Conservation (phyloP, 2,888 invertebrate species). For the Acanthosepion pharaonis region DNA sequence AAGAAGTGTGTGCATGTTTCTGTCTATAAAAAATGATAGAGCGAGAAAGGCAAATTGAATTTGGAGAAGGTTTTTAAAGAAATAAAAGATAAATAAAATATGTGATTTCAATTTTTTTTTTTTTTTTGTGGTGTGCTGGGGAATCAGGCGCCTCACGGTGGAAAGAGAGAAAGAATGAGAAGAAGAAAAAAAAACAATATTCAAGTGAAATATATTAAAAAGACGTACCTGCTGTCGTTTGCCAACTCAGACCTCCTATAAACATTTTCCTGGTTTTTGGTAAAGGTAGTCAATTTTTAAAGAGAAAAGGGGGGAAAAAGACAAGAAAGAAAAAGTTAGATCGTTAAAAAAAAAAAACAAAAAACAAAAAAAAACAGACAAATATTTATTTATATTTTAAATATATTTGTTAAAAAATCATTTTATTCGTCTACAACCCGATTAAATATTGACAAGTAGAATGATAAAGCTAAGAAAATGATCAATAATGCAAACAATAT, state of each 20-base stretch:
- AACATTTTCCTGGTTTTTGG: conserved; percentile 96
- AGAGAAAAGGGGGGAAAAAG: conserved; percentile 79
- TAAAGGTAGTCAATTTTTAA: not conserved
- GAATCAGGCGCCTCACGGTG: not conserved
- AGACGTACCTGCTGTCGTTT: conserved; percentile 96
- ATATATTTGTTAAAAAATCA: too few species aligned
- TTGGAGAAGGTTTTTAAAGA: not conserved
- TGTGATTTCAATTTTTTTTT: not conserved
- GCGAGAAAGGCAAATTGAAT: not conserved
- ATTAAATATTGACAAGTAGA: too few species aligned
- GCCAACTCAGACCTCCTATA: conserved; percentile 99
- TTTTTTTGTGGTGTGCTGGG: not conserved
- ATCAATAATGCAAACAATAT: too few species aligned
- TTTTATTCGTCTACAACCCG: too few species aligned
- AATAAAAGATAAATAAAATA: not conserved
- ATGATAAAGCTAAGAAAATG: too few species aligned
- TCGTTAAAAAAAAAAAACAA: not conserved
- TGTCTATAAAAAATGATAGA: too few species aligned
- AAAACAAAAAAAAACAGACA: not conserved
- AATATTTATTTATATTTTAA: not conserved
- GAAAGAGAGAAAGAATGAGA: not conserved
- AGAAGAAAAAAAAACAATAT: not conserved
- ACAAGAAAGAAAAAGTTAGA: conserved; percentile 51
- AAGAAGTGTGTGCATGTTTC: not conserved
- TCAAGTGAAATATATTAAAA: not conserved